These are phyloP conservation scores for Helogale parvula DNA, from an alignment of 2,113 vertebrate species.

Conservation along the genomic window DNA sequence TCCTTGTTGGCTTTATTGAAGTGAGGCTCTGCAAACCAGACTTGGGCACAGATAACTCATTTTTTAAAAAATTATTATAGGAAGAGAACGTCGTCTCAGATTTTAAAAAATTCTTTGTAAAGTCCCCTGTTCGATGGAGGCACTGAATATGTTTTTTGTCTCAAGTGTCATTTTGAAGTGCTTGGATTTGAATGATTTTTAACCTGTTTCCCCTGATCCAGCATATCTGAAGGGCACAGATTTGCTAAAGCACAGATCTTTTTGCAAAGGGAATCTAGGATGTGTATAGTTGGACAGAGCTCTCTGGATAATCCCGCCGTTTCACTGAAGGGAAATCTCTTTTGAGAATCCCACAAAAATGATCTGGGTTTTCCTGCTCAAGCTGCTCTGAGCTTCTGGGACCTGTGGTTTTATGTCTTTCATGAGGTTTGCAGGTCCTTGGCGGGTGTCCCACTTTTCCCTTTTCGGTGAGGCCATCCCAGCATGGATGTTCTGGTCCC, in stretches of 20 bases:
- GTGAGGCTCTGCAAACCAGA: background rate
- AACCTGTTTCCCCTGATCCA: background rate
- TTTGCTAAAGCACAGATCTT: background rate
- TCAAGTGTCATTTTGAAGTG: background rate
- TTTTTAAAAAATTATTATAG: background rate
- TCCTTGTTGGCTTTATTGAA: background rate
- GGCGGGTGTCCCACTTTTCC: background rate
- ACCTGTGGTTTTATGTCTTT: background rate
- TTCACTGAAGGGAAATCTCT: background rate
- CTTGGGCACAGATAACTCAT: background rate
- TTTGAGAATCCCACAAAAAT: background rate
- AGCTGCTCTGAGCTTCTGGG: background rate
- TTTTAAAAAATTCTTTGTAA: background rate
- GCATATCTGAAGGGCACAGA: background rate
- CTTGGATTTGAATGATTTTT: background rate
- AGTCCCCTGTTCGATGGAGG: background rate
- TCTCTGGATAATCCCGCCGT: background rate
- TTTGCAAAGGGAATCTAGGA: background rate
- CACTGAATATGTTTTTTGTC: background rate
- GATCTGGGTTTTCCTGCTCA: background rate
- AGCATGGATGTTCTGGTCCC: rapidly evolving
- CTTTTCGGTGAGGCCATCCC: background rate
- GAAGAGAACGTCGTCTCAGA: background rate
- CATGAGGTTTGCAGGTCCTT: background rate
- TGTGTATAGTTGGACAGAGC: background rate